These are phyloP conservation scores for Homarus gammarus DNA, from an alignment of 2,888 invertebrate genomes.

Conservation along the genomic window DNA sequence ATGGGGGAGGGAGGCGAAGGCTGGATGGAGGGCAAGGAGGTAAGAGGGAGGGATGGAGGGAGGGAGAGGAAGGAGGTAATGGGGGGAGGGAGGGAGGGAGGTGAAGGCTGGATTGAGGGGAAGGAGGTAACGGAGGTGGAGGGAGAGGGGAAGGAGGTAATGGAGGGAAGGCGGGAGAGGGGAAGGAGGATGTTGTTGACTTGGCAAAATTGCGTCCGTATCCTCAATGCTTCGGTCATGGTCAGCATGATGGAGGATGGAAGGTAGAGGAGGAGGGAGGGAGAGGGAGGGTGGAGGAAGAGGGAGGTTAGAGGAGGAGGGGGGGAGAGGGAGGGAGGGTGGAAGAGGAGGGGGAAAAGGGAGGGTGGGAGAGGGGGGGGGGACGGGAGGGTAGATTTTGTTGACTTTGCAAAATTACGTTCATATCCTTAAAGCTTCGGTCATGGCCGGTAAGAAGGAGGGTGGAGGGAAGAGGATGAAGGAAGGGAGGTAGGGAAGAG, in stretches of 20 bases:
- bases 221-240: neutral
- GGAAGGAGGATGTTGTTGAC: neutral
- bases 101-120: neutral
- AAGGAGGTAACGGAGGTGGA: neutral
- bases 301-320: neutral
- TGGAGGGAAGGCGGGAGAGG: no score
- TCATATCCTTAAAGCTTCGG: no score
- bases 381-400: no score
- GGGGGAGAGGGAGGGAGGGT: neutral
- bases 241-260: no score
- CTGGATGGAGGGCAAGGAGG: neutral
- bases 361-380: neutral
- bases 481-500: neutral
- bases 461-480: no score
- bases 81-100: neutral
- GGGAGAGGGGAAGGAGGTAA: neutral
- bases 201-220: neutral
- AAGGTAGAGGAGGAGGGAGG: neutral
- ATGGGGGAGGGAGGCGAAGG: neutral
- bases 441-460: no score
- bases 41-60: neutral
- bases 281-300: neutral
- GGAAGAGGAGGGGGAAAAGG: no score
- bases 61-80: neutral
- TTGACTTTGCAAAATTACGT: no score